phyloP scores from a whole-genome alignment of 1,140 invertebrate genomes.

The Neomicropteryx cornuta region DNA sequence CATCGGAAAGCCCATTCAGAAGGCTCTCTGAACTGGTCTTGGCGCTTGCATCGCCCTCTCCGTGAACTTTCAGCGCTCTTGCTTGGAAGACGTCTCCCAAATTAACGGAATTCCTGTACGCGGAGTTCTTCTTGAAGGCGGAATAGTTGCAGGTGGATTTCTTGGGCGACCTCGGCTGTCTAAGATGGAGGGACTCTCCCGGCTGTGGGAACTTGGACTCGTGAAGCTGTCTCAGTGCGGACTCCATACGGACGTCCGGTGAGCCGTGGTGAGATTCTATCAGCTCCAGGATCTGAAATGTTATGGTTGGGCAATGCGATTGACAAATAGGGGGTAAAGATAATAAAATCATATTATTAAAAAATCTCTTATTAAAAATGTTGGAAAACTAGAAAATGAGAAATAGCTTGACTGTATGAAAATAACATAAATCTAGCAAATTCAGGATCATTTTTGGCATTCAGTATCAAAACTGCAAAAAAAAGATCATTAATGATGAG shows the following conservation, averaged over 20 bases:
- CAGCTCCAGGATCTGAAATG: conserved; percentile 50
- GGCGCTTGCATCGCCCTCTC: conserved; percentile 4
- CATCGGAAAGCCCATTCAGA: no score
- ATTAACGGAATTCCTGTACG: conserved; percentile 12
- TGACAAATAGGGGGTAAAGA: neutral
- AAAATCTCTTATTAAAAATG: no score
- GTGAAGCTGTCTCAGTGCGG: conserved; percentile 49
- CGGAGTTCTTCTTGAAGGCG: conserved; percentile 8
- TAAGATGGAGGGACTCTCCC: conserved; percentile 39
- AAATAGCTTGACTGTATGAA: no score
- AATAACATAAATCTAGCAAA: no score
- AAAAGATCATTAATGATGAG: conserved; percentile 7
- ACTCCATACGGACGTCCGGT: conserved; percentile 41
- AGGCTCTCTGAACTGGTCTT: conserved; percentile 12
- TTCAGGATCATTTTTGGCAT: no score
- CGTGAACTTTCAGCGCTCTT: conserved; percentile 20
- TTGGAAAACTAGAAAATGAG: no score
- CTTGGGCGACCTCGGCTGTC: conserved; percentile 15
- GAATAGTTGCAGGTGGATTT: conserved; percentile 2
- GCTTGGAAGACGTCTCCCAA: conserved; percentile 16
- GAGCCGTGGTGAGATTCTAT: conserved; percentile 55
- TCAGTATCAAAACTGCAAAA: no score
- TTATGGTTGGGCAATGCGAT: no score
- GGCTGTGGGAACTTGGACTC: conserved; percentile 46
- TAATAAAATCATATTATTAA: no score